These are phyloP conservation scores for Calephelis nemesis DNA, from an alignment of 1,140 invertebrate species.

Conservation along the genomic window DNA sequence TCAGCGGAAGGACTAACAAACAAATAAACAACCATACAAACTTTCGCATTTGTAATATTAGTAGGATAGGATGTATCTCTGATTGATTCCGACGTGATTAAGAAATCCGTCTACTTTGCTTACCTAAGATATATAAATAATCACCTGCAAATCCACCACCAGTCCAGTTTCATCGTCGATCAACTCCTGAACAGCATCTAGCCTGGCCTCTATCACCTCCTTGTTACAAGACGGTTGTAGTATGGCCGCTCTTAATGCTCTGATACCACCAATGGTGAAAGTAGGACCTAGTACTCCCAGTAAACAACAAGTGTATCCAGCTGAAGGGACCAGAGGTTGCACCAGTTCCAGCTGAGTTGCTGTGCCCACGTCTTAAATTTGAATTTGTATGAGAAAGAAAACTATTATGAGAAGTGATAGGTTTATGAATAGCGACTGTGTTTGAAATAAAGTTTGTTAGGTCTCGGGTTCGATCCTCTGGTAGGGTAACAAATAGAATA, in stretches of 20 bases:
- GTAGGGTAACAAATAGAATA: too few species aligned
- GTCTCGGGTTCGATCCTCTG: too few species aligned
- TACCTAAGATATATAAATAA: neutral
- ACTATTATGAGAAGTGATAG: too few species aligned
- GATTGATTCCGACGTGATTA: too few species aligned
- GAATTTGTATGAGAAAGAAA: too few species aligned
- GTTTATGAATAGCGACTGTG: too few species aligned
- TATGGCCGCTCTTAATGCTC: conserved; percentile 88
- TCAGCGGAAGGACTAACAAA: too few species aligned
- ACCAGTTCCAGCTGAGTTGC: conserved; percentile 88
- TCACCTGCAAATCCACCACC: conserved; percentile 74
- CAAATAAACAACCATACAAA: too few species aligned
- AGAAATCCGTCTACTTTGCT: too few species aligned
- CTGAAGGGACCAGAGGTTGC: conserved; percentile 61
- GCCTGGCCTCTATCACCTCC: conserved; percentile 83
- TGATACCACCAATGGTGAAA: conserved; percentile 86
- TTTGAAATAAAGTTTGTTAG: too few species aligned
- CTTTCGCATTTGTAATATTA: too few species aligned
- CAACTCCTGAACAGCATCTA: conserved; percentile 88
- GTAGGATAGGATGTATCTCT: too few species aligned
- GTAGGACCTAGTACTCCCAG: conserved; percentile 89
- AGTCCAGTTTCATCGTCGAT: conserved; percentile 83
- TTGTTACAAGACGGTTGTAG: conserved; percentile 88
- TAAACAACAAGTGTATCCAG: conserved; percentile 79
- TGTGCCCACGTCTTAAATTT: conserved; percentile 82